Evolutionary conservation across 2,888 invertebrate genomes (phyloP).

Genomic region (Conistra vaccinii): DNA sequence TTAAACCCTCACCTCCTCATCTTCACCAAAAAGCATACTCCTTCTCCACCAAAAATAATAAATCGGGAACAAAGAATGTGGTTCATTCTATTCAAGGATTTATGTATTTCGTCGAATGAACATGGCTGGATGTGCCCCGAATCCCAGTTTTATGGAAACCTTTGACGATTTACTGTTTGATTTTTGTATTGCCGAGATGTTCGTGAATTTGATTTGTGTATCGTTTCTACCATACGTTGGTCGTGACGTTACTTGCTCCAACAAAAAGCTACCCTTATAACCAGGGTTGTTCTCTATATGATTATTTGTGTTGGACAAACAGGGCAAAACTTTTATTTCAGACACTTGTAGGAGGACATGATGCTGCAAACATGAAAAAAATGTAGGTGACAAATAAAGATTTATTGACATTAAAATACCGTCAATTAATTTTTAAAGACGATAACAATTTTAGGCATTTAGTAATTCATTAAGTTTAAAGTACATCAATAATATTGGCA

Average conservation of each 20-base stretch:
- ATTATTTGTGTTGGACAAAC: not conserved
- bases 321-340: not conserved
- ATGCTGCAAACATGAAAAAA: not conserved
- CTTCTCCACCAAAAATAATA: not conserved
- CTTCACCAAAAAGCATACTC: not conserved
- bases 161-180: slow-evolving; percentile 7
- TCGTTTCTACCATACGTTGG: slow-evolving; percentile 3
- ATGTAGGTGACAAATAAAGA: not conserved
- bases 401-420: too few species aligned
- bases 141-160: not conserved
- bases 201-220: slow-evolving; percentile 16
- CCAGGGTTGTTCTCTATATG: not conserved
- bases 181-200: not conserved
- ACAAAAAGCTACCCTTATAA: not conserved
- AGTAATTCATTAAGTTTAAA: too few species aligned
- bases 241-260: not conserved
- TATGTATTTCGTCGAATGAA: not conserved
- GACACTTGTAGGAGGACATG: not conserved
- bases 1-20: too few species aligned
- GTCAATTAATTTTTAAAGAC: too few species aligned
- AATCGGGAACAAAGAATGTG: too few species aligned
- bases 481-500: too few species aligned
- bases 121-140: not conserved
- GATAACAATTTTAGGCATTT: too few species aligned
- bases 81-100: not conserved